Conservation (phyloP, 2,113 vertebrate species). For the Sminthopsis crassicaudata region DNA sequence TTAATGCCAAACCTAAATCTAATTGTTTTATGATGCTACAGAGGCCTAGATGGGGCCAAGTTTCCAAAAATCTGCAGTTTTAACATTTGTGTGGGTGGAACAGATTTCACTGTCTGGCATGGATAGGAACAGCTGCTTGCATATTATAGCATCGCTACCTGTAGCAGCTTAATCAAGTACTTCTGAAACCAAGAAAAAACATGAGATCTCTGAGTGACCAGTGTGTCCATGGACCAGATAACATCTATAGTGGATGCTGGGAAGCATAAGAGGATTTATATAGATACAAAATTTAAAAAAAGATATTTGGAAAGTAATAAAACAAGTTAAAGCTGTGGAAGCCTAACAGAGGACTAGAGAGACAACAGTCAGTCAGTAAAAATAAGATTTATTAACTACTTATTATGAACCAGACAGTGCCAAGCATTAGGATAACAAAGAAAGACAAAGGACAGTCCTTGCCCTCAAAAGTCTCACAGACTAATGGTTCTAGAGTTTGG, state of each 20-base stretch:
- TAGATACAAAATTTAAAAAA: background rate
- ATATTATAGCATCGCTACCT: slow-evolving; percentile 44
- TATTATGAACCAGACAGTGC: background rate
- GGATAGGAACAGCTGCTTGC: slow-evolving; percentile 63
- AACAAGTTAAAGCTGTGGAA: background rate
- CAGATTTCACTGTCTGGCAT: slow-evolving; percentile 60
- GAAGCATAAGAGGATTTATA: slow-evolving; percentile 5
- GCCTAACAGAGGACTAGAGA: background rate
- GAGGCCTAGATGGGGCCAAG: slow-evolving; percentile 48
- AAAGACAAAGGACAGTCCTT: background rate
- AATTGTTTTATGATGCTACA: slow-evolving; percentile 64
- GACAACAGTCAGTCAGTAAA: background rate
- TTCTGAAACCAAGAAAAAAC: background rate
- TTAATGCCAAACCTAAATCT: slow-evolving; percentile 78
- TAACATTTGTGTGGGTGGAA: slow-evolving; percentile 43
- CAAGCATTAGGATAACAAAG: background rate
- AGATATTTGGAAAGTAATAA: background rate
- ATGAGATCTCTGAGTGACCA: background rate
- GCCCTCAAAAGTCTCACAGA: background rate
- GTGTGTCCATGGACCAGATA: background rate
- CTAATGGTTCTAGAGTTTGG: background rate
- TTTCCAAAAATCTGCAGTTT: slow-evolving; percentile 56
- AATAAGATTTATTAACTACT: background rate
- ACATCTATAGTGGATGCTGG: background rate
- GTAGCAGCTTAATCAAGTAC: slow-evolving; percentile 8